phyloP scores from a whole-genome alignment of 2,888 invertebrate genomes.

The Eilema griseolum region DNA sequence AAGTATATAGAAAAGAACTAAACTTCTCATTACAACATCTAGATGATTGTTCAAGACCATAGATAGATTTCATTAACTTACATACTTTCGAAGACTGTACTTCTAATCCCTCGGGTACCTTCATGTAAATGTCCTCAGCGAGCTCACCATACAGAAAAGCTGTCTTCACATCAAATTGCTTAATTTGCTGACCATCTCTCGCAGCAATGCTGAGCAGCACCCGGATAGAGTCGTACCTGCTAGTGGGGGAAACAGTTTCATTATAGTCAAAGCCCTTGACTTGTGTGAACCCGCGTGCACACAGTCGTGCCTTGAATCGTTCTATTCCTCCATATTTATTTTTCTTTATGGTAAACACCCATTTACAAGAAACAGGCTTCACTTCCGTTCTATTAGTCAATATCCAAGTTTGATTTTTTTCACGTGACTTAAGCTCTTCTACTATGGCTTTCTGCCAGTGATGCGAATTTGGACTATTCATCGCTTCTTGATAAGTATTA shows the following conservation, averaged over 20 bases:
- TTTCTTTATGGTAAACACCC: conserved; percentile 31
- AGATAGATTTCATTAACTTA: conserved; percentile 45
- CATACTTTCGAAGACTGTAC: no score
- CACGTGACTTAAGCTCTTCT: conserved; percentile 28
- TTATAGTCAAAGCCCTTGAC: conserved; percentile 27
- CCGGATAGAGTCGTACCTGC: conserved; percentile 28
- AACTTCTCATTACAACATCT: no score
- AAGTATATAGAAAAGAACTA: no score
- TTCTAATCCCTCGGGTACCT: conserved; percentile 45
- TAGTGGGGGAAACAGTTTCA: conserved; percentile 29
- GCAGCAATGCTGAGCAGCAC: conserved; percentile 22
- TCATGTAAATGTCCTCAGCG: conserved; percentile 45
- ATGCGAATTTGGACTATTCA: conserved; percentile 8
- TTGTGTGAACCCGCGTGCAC: conserved; percentile 32
- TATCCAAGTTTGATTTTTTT: conserved; percentile 34
- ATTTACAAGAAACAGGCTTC: conserved; percentile 22
- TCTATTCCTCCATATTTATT: conserved; percentile 17
- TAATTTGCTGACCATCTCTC: no score
- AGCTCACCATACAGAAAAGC: conserved; percentile 33
- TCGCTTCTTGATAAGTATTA: conserved; percentile 23
- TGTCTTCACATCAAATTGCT: conserved; percentile 46
- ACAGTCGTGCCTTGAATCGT: no score
- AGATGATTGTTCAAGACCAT: no score
- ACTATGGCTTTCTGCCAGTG: conserved; percentile 25
- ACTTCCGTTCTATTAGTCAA: conserved; percentile 13